Conservation (phyloP, 2,113 vertebrate genomes). For the Chloroceryle aenea region DNA sequence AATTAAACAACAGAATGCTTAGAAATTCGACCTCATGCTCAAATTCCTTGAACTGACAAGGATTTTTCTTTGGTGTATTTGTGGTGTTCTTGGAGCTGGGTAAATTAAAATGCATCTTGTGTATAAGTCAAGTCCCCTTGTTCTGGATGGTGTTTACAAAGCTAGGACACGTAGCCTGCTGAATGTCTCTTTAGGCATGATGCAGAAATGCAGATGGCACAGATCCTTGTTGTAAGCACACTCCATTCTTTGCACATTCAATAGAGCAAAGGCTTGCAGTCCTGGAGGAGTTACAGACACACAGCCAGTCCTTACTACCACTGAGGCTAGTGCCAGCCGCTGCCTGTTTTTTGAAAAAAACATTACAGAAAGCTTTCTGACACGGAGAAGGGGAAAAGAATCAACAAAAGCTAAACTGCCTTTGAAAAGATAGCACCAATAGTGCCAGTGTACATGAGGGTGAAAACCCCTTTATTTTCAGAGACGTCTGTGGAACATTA, state of each 20-base stretch:
- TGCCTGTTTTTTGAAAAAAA: slow-evolving; percentile 32
- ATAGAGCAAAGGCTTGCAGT: not conserved
- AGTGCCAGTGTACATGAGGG: slow-evolving; percentile 50
- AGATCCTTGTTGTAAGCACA: slow-evolving; percentile 26
- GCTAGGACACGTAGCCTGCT: not conserved
- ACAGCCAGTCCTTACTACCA: slow-evolving; percentile 3
- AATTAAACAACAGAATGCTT: not conserved
- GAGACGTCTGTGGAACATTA: not conserved
- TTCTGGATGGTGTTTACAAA: not conserved
- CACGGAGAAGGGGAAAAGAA: slow-evolving; percentile 24
- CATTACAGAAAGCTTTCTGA: slow-evolving; percentile 56
- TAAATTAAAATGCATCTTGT: not conserved
- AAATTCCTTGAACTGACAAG: not conserved
- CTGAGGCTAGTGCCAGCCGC: slow-evolving; percentile 19
- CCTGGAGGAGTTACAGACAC: slow-evolving; percentile 16
- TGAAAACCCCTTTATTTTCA: slow-evolving; percentile 64
- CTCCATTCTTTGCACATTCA: slow-evolving; percentile 1
- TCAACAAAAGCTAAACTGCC: slow-evolving; percentile 54
- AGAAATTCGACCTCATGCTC: not conserved
- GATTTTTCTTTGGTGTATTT: not conserved
- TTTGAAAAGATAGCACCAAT: slow-evolving; percentile 59
- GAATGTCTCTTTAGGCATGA: not conserved
- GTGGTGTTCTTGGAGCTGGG: slow-evolving; percentile 5
- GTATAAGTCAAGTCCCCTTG: not conserved
- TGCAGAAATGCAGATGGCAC: not conserved